Evolutionary conservation across 2,113 vertebrate genomes (phyloP), one percentile per base, ranked within the genome.

Genomic region (Kobus ellipsiprymnus): DNA sequence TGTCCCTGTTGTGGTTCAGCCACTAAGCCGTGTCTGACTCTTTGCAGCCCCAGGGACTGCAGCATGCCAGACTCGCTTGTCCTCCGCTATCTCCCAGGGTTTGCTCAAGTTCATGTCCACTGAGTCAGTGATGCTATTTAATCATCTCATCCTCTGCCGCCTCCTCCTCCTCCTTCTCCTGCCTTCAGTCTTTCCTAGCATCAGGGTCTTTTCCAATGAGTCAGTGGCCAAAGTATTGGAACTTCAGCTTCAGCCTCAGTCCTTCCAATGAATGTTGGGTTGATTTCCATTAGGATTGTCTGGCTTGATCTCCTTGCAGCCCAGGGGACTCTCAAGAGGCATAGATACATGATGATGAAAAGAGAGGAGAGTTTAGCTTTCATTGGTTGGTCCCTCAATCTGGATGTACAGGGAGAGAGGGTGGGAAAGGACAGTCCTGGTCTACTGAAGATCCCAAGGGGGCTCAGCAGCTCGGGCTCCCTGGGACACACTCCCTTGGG

Each of bases 381-480:
- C 33, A 55, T 46, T 8, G 5, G 14, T 40, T 27, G 50, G 44
- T 15, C 9, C 36, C 40, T 54, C 17, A 27, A 5, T 44, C 71
- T 52, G 52, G 25, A 33, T 29, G 7, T 36, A 10, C 6, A 25
- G 23, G 60, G 17, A 55, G 14, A 36, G 12, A 27, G 0, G 15
- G 7, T 59, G 29, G 46, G 40, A 90, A 40, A 55, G 21, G 23
- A 29, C 10, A 13, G 2, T 16, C n/a, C 19, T 25, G 29, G 14
- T 15, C n/a, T 6, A 11, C 0, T 78, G 40, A 46, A 36, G 81
- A 44, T 5, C 9, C n/a, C 1, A 4, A 23, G 9, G 29, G 13
- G 17, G 12, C n/a, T 14, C 36, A 46, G 40, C 5, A 40, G 16
- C 52, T 55, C 0, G 0, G 15, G 19, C 2, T 57, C 11, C 9